Evolutionary conservation across 2,113 vertebrate genomes (phyloP), one percentile per base, ranked within the genome.

Genomic region (Phasianus colchicus): DNA sequence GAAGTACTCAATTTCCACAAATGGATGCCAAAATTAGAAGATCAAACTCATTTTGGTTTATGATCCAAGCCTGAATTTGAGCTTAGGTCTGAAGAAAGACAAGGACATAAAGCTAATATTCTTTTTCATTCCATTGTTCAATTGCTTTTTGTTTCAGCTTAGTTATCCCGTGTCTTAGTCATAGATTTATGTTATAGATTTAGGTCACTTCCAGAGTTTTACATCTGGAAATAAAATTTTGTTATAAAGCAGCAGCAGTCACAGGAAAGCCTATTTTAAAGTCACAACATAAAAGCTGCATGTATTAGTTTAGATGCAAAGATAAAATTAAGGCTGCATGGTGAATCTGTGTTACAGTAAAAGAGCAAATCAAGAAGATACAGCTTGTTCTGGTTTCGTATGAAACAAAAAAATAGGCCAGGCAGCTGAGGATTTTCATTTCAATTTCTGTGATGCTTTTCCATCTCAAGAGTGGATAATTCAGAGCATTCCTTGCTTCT

Each of bases 211-310:
- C 52, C 48, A 64, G 43, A 67, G 10, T 82, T 94, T 91, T 96
- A 95, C 32, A 76, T 81, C 60, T 83, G 45, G 83, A 92, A 95
- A 97, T 90, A 94, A 94, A 95, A 83, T 80, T 73, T 58, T 90
- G 67, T 70, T 85, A 40, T 92, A 90, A 93, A 92, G 48, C 34
- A 74, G 61, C 38, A 92, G 38, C 84, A 95, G 73, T 81, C 78
- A 65, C 47, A 86, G 71, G 80, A 90, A 93, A 95, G 54, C 64
- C 63, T 93, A 66, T 94, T 95, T 93, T 95, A 90, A 92, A 88
- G 73, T 81, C 61, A 73, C 38, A 87, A 45, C 55, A 90, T 92
- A 93, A 95, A 94, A 90, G 22, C 64, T 88, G 80, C 75, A 83
- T 87, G 42, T 88, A 89, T 95, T 95, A 90, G 93, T 90, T 89